Percentiles rank a stretch among this genome's conserved stretches.
Evolutionary conservation across 2,888 invertebrate genomes (phyloP).

Genomic region (Cerastis leucographa): DNA sequence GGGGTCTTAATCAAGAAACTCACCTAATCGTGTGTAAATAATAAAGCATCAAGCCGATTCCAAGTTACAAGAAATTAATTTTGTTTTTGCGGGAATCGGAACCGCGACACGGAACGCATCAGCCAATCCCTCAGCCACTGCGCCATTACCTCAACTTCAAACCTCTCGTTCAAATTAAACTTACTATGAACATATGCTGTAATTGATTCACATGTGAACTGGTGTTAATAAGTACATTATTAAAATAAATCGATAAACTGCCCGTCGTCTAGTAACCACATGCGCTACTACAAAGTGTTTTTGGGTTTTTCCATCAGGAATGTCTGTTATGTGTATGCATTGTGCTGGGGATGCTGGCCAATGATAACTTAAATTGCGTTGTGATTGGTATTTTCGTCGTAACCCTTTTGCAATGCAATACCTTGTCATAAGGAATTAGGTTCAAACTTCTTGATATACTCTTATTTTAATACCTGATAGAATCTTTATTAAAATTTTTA

Average conservation of each 20-base stretch:
- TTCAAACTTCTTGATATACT: too few relatives aligned
- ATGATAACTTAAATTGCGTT: not conserved
- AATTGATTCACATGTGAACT: not conserved
- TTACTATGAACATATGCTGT: constrained; percentile 1
- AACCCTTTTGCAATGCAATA: not conserved
- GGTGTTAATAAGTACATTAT: not conserved
- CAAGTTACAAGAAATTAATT: not conserved
- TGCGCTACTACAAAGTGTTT: not conserved
- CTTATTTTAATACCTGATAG: too few relatives aligned
- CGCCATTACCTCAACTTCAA: not conserved
- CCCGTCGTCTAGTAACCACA: not conserved
- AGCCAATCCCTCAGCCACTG: too few relatives aligned
- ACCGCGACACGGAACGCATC: too few relatives aligned
- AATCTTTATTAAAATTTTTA: not conserved
- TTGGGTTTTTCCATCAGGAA: not conserved
- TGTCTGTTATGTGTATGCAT: not conserved
- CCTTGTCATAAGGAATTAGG: not conserved
- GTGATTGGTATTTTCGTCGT: not conserved
- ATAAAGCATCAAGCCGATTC: not conserved
- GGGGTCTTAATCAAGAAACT: not conserved
- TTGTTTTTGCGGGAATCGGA: too few relatives aligned
- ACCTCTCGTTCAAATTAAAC: not conserved
- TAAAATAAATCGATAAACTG: constrained; percentile 2
- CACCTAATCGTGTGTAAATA: not conserved
- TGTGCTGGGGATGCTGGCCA: not conserved